Percentiles rank a stretch among this genome's conserved stretches.
phyloP scores from a whole-genome alignment of 1,140 invertebrate species.

The Medauroidea extradentata region DNA sequence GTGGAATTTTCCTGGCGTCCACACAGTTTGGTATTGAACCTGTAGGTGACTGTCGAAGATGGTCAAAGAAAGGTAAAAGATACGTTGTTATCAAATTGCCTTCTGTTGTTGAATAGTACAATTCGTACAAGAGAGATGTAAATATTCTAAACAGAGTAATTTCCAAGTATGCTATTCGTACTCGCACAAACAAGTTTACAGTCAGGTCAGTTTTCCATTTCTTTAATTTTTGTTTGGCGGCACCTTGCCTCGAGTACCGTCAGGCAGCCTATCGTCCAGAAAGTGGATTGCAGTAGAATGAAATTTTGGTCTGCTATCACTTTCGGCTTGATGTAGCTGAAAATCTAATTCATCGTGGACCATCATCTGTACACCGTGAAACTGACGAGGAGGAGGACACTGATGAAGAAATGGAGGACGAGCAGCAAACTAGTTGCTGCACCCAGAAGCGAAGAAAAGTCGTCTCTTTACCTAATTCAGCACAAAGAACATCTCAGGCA shows the following conservation, averaged over 20 bases:
- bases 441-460: background rate
- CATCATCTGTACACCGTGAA: background rate
- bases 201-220: conserved; percentile 10
- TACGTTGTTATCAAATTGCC: background rate
- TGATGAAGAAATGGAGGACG: too few relatives aligned
- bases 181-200: conserved; percentile 23
- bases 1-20: background rate
- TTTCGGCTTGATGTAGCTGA: conserved; percentile 7
- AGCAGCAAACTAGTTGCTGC: background rate
- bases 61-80: conserved; percentile 5
- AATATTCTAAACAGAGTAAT: too few relatives aligned
- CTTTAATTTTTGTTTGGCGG: conserved; percentile 13
- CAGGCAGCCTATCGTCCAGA: too few relatives aligned
- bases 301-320: background rate
- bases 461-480: background rate
- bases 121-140: background rate
- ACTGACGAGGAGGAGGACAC: background rate
- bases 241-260: conserved; percentile 18
- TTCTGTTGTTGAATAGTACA: background rate
- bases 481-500: background rate
- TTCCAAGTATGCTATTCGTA: conserved; percentile 19
- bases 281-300: background rate
- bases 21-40: background rate
- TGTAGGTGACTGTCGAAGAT: background rate
- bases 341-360: background rate